These are phyloP conservation scores for Siniperca obscura DNA, from an alignment of 2,797 vertebrate species.

Conservation along the genomic window DNA sequence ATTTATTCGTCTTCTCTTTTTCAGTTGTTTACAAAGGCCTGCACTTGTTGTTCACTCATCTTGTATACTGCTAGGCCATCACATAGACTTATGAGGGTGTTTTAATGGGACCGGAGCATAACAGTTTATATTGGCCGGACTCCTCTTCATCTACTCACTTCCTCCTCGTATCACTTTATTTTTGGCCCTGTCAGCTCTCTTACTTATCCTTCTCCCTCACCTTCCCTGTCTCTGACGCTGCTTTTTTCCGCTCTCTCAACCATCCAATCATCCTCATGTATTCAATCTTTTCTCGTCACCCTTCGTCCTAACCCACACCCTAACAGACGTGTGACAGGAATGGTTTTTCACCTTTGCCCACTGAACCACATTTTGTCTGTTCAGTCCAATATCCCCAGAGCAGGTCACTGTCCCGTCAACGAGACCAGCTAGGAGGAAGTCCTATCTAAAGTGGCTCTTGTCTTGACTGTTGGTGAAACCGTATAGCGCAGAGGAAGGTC, in stretches of 20 bases:
- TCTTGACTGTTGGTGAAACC: constrained; percentile 19
- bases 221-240: not conserved
- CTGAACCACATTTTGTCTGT: not conserved
- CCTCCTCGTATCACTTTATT: constrained; percentile 44
- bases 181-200: constrained; percentile 28
- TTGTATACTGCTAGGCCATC: constrained; percentile 14
- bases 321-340: not conserved
- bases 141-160: constrained; percentile 52
- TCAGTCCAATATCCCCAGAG: not conserved
- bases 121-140: constrained; percentile 73
- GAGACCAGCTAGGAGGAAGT: constrained; percentile 42
- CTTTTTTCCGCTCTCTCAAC: not conserved
- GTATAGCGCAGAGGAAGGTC: constrained; percentile 5
- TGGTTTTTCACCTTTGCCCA: not conserved
- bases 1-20: constrained; percentile 29
- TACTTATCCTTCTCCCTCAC: constrained; percentile 7
- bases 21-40: constrained; percentile 60
- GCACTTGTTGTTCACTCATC: constrained; percentile 25
- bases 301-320: not conserved
- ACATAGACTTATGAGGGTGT: constrained; percentile 25
- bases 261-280: not conserved
- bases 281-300: not conserved
- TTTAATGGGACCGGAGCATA: constrained; percentile 56
- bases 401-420: constrained; percentile 27
- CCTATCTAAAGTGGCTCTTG: constrained; percentile 30